A percentile compares a stretch with the other conserved stretches of the same genome.
phyloP scores from a whole-genome alignment of 2,888 invertebrate species.

The Diaphora mendica region DNA sequence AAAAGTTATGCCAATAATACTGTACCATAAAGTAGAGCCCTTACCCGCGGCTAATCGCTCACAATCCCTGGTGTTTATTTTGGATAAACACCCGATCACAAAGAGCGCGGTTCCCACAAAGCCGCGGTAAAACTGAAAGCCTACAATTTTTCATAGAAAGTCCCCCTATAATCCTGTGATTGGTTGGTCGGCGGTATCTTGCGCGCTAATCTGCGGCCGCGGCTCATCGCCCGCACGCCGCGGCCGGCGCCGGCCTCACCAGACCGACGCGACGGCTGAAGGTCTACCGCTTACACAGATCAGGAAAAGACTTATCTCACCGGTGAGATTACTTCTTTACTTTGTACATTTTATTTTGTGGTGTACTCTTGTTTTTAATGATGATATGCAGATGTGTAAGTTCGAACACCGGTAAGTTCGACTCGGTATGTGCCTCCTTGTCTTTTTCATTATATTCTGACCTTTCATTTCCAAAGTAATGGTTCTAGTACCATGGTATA shows the following conservation, averaged over 20 bases:
- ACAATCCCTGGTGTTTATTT: not conserved
- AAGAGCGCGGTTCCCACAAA: conserved; percentile 4
- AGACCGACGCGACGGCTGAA: not conserved
- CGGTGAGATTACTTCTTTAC: not conserved
- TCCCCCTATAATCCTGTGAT: conserved; percentile 23
- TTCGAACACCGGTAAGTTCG: not conserved
- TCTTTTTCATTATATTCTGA: not conserved
- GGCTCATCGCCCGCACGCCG: conserved; percentile 18
- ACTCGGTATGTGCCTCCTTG: not conserved
- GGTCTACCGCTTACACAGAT: conserved; percentile 1
- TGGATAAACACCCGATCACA: conserved; percentile 9
- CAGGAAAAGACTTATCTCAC: not conserved
- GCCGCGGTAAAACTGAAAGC: conserved; percentile 7
- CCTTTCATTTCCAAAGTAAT: not conserved
- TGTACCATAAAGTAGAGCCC: not conserved
- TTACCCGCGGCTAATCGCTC: not conserved
- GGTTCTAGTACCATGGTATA: not conserved
- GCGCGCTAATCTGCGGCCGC: conserved; percentile 12
- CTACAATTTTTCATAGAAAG: conserved; percentile 19
- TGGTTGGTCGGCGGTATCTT: conserved; percentile 19
- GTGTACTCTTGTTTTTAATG: not conserved
- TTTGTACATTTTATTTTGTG: not conserved
- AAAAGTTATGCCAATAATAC: not conserved
- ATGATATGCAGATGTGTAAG: not conserved
- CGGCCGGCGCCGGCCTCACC: not conserved